Base-by-base conservation (phyloP, 2,113 vertebrate genomes). In the Tachycineta bicolor region DNA sequence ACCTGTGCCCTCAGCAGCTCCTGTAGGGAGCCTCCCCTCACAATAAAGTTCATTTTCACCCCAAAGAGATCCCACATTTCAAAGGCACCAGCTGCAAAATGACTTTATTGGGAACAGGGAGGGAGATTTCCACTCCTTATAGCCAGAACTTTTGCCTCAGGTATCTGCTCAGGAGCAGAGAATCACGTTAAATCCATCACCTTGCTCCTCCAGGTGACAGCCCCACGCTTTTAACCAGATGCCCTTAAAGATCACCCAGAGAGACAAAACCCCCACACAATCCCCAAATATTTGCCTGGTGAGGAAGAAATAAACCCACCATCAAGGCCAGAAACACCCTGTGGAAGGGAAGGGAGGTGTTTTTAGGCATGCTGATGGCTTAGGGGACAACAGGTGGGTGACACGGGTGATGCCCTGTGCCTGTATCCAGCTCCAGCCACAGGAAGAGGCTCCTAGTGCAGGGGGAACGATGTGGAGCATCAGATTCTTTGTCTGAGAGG, bases 391-490 rank as follows among this genome's bases (percentile, higher is more conserved):
- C 0, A 4, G 62, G 34, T 0, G 34, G 39, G 24, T 50, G 70
- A 7, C 34, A 9, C 65, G n/a, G 25, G 47, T n/a, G 56, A 43
- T n/a, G 41, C 41, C 8, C 70, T 6, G 3, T 19, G 12, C 6
- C 50, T 9, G 0, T 4, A 8, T 6, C 34, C 37, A 37, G 9
- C 73, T 2, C 10, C 3, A 47, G 41, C 14, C 1, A 0, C 41
- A 52, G 53, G 70, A 88, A 20, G 1, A 34, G 18, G 43, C 23
- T 70, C 50, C 60, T 1, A 0, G 29, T 3, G 39, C 11, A 12
- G 10, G 29, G 39, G 43, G n/a, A 71, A 6, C 2, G 14, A 11
- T 12, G 5, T 1, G 23, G 31, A 81, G 41, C 49, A 22, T 2
- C 49, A 3, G 1, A 4, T 1, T 10, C 15, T 14, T 31, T 14